Percentiles rank a stretch among this genome's conserved stretches.
Conservation (phyloP, 2,888 invertebrate genomes). For the Gibbula magus region DNA sequence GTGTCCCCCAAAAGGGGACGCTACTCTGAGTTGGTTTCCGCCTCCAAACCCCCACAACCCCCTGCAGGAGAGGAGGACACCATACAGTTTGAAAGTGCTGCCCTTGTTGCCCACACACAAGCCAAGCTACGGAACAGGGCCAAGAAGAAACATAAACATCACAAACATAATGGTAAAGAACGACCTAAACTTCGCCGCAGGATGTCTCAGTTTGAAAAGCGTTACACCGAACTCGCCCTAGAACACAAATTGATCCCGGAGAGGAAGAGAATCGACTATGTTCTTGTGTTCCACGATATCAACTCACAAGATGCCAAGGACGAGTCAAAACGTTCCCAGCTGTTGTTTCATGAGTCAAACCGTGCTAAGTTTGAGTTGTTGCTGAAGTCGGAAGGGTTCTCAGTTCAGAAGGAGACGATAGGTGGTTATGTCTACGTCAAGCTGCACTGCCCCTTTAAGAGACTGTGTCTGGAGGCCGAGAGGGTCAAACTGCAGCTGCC, state of each 20-base stretch:
- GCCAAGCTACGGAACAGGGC: background rate
- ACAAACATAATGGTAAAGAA: background rate
- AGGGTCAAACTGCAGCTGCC: conserved; percentile 72
- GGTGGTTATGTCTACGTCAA: conserved; percentile 57
- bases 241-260: conserved; percentile 48
- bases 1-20: background rate
- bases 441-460: conserved; percentile 69
- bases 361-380: conserved; percentile 59
- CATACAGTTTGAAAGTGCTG: background rate
- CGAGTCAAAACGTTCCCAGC: conserved; percentile 15
- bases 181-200: background rate
- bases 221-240: conserved; percentile 57
- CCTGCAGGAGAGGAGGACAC: background rate
- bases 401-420: conserved; percentile 55
- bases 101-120: background rate
- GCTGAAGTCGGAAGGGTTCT: conserved; percentile 64
- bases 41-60: background rate
- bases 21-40: background rate
- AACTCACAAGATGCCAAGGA: conserved; percentile 26
- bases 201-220: conserved; percentile 49
- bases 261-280: conserved; percentile 70
- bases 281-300: conserved; percentile 60
- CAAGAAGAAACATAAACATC: background rate
- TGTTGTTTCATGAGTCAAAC: conserved; percentile 29
- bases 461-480: conserved; percentile 73